Percentiles rank a stretch among this genome's conserved stretches.
phyloP scores from a whole-genome alignment of 2,888 invertebrate genomes.

The Andrena praecox region DNA sequence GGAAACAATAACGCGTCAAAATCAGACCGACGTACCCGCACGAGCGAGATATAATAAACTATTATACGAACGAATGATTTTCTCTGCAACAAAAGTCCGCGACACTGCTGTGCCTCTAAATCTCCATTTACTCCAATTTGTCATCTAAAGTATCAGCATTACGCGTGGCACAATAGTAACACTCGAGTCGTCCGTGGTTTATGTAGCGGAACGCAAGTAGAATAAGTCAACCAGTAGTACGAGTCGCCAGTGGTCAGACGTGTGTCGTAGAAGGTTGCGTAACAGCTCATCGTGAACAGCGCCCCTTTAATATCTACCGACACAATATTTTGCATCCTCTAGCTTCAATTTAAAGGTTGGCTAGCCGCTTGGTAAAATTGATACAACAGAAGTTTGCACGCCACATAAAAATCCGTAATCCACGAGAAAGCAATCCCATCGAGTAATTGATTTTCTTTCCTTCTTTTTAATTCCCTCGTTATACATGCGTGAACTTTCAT shows the following conservation, averaged over 20 bases:
- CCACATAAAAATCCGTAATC: slow-evolving; percentile 24
- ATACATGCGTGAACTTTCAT: slow-evolving; percentile 25
- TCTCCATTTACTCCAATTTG: too few relatives aligned
- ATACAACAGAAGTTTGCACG: neutral
- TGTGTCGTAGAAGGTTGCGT: neutral
- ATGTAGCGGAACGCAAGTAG: neutral
- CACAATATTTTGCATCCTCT: neutral
- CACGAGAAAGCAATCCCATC: slow-evolving; percentile 19
- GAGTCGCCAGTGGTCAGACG: neutral
- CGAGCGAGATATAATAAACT: slow-evolving; percentile 1
- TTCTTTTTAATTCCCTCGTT: neutral
- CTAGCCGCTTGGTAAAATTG: neutral
- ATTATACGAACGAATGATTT: slow-evolving; percentile 1
- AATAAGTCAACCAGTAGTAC: neutral
- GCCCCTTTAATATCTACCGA: neutral
- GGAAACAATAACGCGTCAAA: slow-evolving; percentile 41
- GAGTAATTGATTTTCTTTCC: slow-evolving; percentile 22
- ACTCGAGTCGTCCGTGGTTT: neutral
- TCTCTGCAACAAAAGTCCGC: neutral
- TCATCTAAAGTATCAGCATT: too few relatives aligned
- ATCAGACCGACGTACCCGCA: slow-evolving; percentile 7
- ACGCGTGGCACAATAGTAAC: neutral
- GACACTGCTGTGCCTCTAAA: too few relatives aligned
- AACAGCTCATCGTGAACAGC: neutral
- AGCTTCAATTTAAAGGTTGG: slow-evolving; percentile 11